phyloP scores from a whole-genome alignment of 2,888 invertebrate genomes.

The Drosophila leonis region DNA sequence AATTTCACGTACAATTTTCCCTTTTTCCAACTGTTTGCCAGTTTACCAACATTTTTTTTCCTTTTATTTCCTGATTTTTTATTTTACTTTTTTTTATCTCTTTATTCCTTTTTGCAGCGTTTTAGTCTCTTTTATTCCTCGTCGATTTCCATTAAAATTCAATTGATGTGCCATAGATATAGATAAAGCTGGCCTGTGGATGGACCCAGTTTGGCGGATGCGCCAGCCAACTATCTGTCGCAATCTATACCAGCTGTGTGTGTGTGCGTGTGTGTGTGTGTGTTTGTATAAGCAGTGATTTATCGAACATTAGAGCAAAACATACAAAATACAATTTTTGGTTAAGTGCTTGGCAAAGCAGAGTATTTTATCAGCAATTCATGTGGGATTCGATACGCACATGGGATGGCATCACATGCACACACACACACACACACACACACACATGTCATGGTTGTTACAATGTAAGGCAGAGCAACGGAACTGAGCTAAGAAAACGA shows the following conservation, averaged over 20 bases:
- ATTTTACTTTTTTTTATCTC: constrained; percentile 28
- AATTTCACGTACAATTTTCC: constrained; percentile 72
- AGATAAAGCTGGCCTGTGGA: constrained; percentile 15
- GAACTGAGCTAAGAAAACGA: constrained; percentile 41
- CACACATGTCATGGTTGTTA: constrained; percentile 41
- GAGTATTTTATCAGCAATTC: constrained; percentile 76
- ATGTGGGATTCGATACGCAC: constrained; percentile 67
- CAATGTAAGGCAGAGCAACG: constrained; percentile 31
- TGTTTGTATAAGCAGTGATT: constrained; percentile 60
- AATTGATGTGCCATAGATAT: constrained; percentile 74
- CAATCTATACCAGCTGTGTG: constrained; percentile 28
- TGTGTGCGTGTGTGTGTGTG: constrained; percentile 1
- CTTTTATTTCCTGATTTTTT: constrained; percentile 8
- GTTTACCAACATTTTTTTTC: constrained; percentile 47
- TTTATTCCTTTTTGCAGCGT: constrained; percentile 68
- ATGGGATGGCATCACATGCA: constrained; percentile 21
- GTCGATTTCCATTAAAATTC: constrained; percentile 82
- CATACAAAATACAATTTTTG: constrained; percentile 79
- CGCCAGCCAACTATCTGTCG: constrained; percentile 69
- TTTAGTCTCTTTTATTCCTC: constrained; percentile 82
- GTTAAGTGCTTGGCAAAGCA: constrained; percentile 82
- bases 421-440: constrained; percentile 11
- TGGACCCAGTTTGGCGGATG: constrained; percentile 56
- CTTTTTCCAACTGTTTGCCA: constrained; percentile 64
- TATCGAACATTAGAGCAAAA: constrained; percentile 75